Evolutionary conservation across 2,888 invertebrate species (phyloP), one percentile per base, ranked within the genome.

Genomic region (Ichneumoninae sp.): DNA sequence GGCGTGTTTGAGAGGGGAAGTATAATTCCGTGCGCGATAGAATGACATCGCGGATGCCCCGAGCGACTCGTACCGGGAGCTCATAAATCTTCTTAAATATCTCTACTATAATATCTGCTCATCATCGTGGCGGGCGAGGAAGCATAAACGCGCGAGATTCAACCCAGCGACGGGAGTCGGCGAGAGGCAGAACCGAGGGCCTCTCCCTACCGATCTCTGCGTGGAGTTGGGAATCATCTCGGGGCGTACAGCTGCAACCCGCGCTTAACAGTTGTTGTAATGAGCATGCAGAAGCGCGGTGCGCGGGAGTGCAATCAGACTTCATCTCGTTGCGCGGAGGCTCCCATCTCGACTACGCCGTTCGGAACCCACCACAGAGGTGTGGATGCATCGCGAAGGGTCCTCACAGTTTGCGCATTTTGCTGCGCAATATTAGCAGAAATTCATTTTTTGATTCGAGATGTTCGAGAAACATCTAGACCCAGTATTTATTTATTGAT

Each of bases 21-120:
- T 79, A 57, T 68, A 54, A 76, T 76, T 74, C 36, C 47, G 75
- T 47, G 60, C 47, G 66, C 40, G 81, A 69, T 68, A 79, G 79
- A 86, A 76, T 84, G 87, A 86, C 85, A 85, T 74, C 75, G 71
- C 52, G 79, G 36, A 75, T 68, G 83, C 74, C 84, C 71, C 80
- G 62, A 72, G 57, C 82, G 75, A 80, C 50, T 75, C 71, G 74
- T 84, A 86, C 87, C 83, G 81, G 87, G 84, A 82, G 88, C 90
- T 89, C 91, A 88, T 91, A 91, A 92, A 92, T 92, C 91, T 90
- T 89, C 85, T 90, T 88, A 90, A 91, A 91, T 90, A 90, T 91
- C 89, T 91, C 89, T 87, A 82, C 89, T 86, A 89, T 85, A 85
- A 85, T 91, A 91, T 91, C 91, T 88, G 89, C 87, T 89, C 89